Evolutionary conservation across 2,797 vertebrate genomes (phyloP), one percentile per base, ranked within the genome.

Genomic region (Galagoides demidoff): DNA sequence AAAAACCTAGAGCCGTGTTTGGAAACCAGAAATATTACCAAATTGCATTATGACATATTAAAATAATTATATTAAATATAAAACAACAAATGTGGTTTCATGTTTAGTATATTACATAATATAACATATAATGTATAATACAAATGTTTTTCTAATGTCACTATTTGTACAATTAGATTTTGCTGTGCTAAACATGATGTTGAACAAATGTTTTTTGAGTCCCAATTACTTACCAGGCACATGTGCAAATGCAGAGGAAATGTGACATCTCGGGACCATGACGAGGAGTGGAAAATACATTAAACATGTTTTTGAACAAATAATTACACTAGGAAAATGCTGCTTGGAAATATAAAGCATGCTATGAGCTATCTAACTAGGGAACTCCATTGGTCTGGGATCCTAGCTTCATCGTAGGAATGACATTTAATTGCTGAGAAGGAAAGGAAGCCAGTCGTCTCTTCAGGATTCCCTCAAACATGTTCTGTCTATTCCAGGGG

Each of bases 71-170:
- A 10, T 66, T 77, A 92, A 74, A 68, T 93, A 9, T 70, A 57
- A 82, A 85, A 78, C 3, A 27, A 45, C 71, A 84, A 89, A 63
- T 83, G 8, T 77, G 52, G 5, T 6, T 92, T 74, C 43, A 4
- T 89, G 13, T 23, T 94, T 92, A 94, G 2, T 45, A 37, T 94
- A 76, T 82, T 83, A 70, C 4, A 43, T 92, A 78, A 82, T 93
- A 63, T 3, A 92, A 63, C 82, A 74, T 25, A 43, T 3, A 68
- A 45, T 52, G 5, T 57, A 16, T 31, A 89, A 1, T 6, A 49
- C 52, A 68, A 37, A 29, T 74, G 8, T 81, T 64, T 79, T 90
- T 77, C 52, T 78, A 25, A 52, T 79, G 61, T 45, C 64, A 86
- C 23, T 85, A 71, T 95, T 29, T 81, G 12, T 71, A 29, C 37